Base-by-base conservation (phyloP, 1,140 invertebrate species). In the Drosophila pectinifera region DNA sequence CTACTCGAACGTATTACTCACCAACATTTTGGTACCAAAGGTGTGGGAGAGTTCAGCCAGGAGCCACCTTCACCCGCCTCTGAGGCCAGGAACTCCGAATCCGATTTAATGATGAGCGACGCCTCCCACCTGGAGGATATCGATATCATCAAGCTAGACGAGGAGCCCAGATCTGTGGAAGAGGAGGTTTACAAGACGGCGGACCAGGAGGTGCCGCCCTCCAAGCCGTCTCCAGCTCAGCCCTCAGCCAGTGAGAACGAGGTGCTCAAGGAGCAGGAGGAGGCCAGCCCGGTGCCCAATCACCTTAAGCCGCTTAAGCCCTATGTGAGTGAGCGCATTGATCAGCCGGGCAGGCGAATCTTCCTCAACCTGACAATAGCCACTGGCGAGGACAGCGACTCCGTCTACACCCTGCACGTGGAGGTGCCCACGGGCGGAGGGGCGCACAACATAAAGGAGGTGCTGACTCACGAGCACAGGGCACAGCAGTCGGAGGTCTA, bases 321-420 rank as follows among this genome's bases (percentile, higher is more conserved):
- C 1, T 85, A 84, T 61, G 67, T 91, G 20, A 91, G 89, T 43
- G 89, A 91, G 26, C 55, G 62, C 5, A 72, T 83, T 26, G 86
- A 91, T 76, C 45, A 51, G 39, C 80, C 83, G 5, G 63, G 76
- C 11, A 91, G 80, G 20, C 80, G 91, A 6, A 92, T 92, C 20
- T 49, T 92, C 31, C 74, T 92, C 3, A 92, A 92, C 68, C 48
- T 92, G 43, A 91, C 91, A 6, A 92, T 92, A 24, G 92, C 84
- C 38, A 92, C 92, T 5, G 92, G 91, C 57, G 85, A 82, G 54
- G 91, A 75, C 24, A 81, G 65, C 28, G 91, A 84, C 54, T 90
- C 82, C n/a, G 56, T 92, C n/a, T 92, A 92, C 54, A 91, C 88
- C 0, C 56, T 92, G 10, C 91, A 92, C 57, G 91, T 92, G 18